These are phyloP conservation scores for Ophioninae sp. DNA, from an alignment of 2,888 invertebrate species.

Conservation along the genomic window DNA sequence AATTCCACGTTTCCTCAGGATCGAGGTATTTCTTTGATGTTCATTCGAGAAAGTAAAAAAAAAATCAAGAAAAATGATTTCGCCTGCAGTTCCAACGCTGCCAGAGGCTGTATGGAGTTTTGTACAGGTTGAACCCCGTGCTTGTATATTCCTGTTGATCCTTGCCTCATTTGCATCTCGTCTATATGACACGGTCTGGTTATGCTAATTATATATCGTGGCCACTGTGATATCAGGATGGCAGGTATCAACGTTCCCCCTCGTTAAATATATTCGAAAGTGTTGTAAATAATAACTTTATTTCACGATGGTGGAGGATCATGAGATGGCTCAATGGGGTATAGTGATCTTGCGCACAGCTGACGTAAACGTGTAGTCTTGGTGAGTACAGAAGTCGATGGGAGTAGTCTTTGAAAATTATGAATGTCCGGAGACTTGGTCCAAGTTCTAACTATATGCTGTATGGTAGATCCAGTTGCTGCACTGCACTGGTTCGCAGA, in stretches of 20 bases:
- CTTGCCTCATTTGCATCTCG: conserved; percentile 38
- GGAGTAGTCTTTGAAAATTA: conserved; percentile 48
- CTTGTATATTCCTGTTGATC: conserved; percentile 28
- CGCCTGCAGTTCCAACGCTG: not conserved
- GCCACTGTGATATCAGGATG: conserved; percentile 65
- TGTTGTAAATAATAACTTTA: conserved; percentile 74
- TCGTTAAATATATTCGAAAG: conserved; percentile 70
- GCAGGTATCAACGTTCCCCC: conserved; percentile 47
- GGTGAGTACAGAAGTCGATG: conserved; percentile 28
- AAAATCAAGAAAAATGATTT: not conserved
- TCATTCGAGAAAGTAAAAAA: not conserved
- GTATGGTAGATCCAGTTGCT: conserved; percentile 29
- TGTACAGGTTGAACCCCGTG: conserved; percentile 14
- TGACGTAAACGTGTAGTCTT: conserved; percentile 2
- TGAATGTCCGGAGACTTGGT: conserved; percentile 27
- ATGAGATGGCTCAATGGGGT: not conserved
- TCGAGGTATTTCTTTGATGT: not conserved
- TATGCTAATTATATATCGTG: conserved; percentile 74
- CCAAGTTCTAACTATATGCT: not conserved
- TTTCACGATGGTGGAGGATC: conserved; percentile 54
- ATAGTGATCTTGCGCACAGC: not conserved
- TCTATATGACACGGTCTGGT: conserved; percentile 67
- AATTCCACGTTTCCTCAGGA: conserved; percentile 10
- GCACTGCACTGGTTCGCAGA: conserved; percentile 44
- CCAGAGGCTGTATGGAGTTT: conserved; percentile 14